Conservation (phyloP, 2,113 vertebrate species). For the Australoheros scitulus region DNA sequence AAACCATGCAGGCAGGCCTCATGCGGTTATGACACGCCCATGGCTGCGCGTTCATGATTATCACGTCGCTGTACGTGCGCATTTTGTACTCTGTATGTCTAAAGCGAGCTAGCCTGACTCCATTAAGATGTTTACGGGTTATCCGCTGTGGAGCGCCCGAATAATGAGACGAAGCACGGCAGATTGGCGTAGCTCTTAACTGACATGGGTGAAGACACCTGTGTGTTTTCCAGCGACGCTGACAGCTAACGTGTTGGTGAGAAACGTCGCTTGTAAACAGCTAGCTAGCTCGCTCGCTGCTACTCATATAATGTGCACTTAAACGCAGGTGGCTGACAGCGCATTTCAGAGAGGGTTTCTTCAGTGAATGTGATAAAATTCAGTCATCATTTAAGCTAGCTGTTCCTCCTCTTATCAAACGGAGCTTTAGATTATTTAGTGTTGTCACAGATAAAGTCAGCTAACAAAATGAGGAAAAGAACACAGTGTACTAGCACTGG, state of each 20-base stretch:
- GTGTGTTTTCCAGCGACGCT: background rate
- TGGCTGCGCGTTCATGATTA: background rate
- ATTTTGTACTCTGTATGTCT: background rate
- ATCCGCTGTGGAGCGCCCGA: background rate
- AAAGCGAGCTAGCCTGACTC: background rate
- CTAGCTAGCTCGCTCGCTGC: background rate
- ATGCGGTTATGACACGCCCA: accelerated
- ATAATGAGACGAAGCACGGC: background rate
- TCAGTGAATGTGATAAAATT: background rate
- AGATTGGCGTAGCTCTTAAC: background rate
- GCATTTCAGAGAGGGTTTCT: background rate
- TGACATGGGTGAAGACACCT: slow-evolving; percentile 40
- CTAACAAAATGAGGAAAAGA: background rate
- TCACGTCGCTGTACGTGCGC: background rate
- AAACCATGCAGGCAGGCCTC: background rate
- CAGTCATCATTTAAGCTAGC: background rate
- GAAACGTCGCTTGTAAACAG: background rate
- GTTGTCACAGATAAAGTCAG: background rate
- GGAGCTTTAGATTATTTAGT: accelerated
- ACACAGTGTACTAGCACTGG: slow-evolving; percentile 7
- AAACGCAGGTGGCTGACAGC: background rate
- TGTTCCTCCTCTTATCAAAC: background rate
- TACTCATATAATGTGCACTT: background rate
- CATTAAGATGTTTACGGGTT: slow-evolving; percentile 19
- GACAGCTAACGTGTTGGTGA: slow-evolving; percentile 51